Base-by-base conservation (phyloP, 2,113 vertebrate genomes). In the Ceyx melanurus region DNA sequence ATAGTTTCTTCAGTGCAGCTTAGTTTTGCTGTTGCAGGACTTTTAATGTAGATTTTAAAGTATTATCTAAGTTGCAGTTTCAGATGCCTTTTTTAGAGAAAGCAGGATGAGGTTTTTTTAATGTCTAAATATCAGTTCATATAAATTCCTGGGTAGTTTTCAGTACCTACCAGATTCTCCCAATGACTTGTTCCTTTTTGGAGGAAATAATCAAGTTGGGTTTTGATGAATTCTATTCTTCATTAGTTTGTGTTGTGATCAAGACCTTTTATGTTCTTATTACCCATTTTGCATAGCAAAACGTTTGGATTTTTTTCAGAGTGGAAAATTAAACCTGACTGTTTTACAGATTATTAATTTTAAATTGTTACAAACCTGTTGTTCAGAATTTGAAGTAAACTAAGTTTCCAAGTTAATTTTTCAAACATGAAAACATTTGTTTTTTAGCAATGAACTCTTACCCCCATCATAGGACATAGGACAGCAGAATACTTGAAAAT, bases 31-130 rank as follows among this genome's bases (percentile, higher is more conserved):
- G 16, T 58, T 54, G 73, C 64, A 62, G 77, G 45, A 48, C 61
- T 92, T 81, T 95, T 51, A 93, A 86, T 76, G 86, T 93, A 73
- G 92, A 90, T 86, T 94, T 76, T 12, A 89, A 66, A 91, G 62
- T 89, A 67, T 82, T 82, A 91, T 50, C 43, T 43, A 51, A 81
- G 54, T 53, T 86, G 89, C 37, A 58, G 48, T 96, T 92, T 86
- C 50, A 58, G 54, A 85, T 90, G 77, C 62, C n/a, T 61, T 73
- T 87, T 95, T 93, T 75, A 88, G 82, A 88, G 64, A 79, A 88
- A 89, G 45, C 23, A 67, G 15, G 33, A 37, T 50, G 67, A 93
- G 22, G 20, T 68, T 73, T 89, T 89, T 94, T 75, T 17, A 87
- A 64, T 40, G 18, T 90, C 48, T 89, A 76, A 64, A 48, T 79